Evolutionary conservation across 2,113 vertebrate species (phyloP), one percentile per base, ranked within the genome.

Genomic region (Nettapus auritus): DNA sequence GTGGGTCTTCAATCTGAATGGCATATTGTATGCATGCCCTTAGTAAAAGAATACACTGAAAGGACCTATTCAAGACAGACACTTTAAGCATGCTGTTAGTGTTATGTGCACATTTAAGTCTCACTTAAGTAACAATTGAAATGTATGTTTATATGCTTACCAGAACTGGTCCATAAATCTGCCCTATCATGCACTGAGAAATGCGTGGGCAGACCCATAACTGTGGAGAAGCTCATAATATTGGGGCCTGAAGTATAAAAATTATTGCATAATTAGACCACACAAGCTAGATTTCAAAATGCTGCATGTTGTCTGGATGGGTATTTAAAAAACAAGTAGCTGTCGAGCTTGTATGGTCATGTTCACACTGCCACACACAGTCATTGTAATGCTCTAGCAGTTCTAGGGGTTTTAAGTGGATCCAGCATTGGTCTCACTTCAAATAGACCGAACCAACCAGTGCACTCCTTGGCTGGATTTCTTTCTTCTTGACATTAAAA

Each of bases 341-440:
- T 96, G 89, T 82, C 0, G 25, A 96, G 86, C 94, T 3, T 96
- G 95, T 95, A 96, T 90, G 86, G 90, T 96, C 96, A 88, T 95
- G 96, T 92, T 96, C 94, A 71, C 74, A 55, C 92, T 90, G 93
- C 96, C 96, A 97, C 96, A 96, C 96, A 96, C 95, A 97, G 95
- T 95, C 97, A 97, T 97, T 91, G 97, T 96, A 98, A 91, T 96
- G 96, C 94, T 94, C 91, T 80, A 94, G 97, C 94, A 97, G 88
- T 78, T 85, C 11, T 17, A 85, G 86, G 78, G 86, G 92, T 55
- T 96, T 87, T 93, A 96, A 96, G 93, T 95, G 90, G 82, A 95
- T 95, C 83, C 97, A 97, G 86, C 94, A 70, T 16, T 96, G 90
- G 46, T 91, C 92, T 97, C 73, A 88, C 85, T 95, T 97, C 94